phyloP scores from a whole-genome alignment of 1,140 invertebrate species.

The Sinella curviseta region DNA sequence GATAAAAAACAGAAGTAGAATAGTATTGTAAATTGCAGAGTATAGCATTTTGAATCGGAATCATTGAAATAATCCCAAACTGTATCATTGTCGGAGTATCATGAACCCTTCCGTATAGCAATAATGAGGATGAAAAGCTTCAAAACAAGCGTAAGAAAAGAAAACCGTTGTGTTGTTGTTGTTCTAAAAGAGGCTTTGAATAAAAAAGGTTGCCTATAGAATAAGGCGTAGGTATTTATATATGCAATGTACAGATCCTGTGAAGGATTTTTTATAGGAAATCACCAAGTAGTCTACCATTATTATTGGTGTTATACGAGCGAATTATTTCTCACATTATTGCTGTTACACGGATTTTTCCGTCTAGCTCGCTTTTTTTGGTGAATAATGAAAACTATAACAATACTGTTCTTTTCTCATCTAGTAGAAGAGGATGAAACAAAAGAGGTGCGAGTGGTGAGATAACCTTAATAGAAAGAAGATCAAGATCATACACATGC shows the following conservation, averaged over 20 bases:
- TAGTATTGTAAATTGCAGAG: no score
- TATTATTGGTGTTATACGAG: no score
- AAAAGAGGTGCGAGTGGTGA: neutral
- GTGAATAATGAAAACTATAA: neutral
- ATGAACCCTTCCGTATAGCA: neutral
- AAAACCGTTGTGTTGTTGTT: neutral
- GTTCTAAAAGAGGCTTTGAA: neutral
- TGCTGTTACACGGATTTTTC: no score
- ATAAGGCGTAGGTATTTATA: no score
- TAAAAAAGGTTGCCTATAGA: no score
- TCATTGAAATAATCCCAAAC: neutral
- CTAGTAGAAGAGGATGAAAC: neutral
- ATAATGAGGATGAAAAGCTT: neutral
- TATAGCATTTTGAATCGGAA: no score
- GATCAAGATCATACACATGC: constrained; percentile 13
- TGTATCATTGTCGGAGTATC: neutral
- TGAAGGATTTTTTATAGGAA: no score
- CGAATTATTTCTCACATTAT: no score
- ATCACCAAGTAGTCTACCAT: no score
- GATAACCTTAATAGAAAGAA: neutral
- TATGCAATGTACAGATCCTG: no score
- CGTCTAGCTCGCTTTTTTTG: no score
- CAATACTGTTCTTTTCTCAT: neutral
- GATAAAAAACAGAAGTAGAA: neutral
- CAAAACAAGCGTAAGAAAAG: neutral